Base-by-base conservation (phyloP, 2,113 vertebrate genomes). In the Hydropotes inermis region DNA sequence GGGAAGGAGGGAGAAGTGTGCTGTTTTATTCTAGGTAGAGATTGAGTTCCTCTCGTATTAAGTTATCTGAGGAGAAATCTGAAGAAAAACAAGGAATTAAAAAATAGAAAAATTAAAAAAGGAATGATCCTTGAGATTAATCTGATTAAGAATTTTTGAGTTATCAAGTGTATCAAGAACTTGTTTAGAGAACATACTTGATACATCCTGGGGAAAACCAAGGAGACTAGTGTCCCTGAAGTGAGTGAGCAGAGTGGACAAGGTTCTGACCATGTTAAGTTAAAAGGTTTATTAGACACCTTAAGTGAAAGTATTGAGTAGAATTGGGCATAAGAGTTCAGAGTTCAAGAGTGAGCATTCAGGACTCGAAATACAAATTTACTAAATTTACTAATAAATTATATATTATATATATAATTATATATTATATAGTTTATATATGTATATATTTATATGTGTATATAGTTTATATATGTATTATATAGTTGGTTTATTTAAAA, bases 221-320 rank as follows among this genome's bases (percentile, higher is more conserved):
- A n/a, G 50, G 36, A 89, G 84, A 14, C 9, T 55, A 33, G 2
- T 92, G 39, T 95, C 70, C 54, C 27, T 78, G 39, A 47, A 89
- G 64, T 81, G 55, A 83, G 39, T 76, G 43, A 79, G 17, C 16
- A 50, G 17, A 60, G 17, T 74, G 79, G n/a, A 23, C 7, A 92
- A 21, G 55, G 21, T 76, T 95, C 74, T 93, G 67, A 94, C 70
- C 74, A 30, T 87, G 64, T 78, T 93, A 39, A 92, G 89, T 94
- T 76, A 79, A 91, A 93, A 55, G 91, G 54, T 93, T 94, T 33
- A 84, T 83, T 87, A 79, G 55, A 67, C 33, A 67, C 60, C 39
- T 39, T 64, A 95, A 27, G 33, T 89, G 36, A 61, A 91, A 13
- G 54, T 91, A 30, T 1, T 86, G 76, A 79, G 30, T 60, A 91